phyloP scores from a whole-genome alignment of 2,888 invertebrate species.

The Deilephila elpenor region DNA sequence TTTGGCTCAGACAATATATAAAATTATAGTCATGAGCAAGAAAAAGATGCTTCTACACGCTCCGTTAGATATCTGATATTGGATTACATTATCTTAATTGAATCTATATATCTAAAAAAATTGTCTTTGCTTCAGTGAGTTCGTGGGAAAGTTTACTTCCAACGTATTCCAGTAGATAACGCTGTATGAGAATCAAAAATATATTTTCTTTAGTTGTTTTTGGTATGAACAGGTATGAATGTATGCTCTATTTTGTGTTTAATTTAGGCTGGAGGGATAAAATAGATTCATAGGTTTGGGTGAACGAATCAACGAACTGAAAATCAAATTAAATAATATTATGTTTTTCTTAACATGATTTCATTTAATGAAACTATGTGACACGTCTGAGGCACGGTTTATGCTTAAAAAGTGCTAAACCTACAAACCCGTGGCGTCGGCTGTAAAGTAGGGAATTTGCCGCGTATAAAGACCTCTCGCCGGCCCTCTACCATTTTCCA shows the following conservation, averaged over 20 bases:
- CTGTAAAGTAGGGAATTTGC: slow-evolving; percentile 25
- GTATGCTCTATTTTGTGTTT: no score
- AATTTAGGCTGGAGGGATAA: no score
- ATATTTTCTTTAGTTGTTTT: no score
- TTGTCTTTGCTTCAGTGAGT: slow-evolving; percentile 10
- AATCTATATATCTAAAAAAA: slow-evolving; percentile 21
- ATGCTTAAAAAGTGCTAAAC: slow-evolving; percentile 27
- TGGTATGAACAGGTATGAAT: no score
- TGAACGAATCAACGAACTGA: no score
- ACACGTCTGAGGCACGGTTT: not conserved
- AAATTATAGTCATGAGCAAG: not conserved
- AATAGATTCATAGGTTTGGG: no score
- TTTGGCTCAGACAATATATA: slow-evolving; percentile 1
- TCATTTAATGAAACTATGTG: not conserved
- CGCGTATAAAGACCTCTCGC: slow-evolving; percentile 30
- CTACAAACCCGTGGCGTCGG: slow-evolving; percentile 30
- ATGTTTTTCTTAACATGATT: no score
- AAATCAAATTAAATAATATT: not conserved
- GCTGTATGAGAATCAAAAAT: not conserved
- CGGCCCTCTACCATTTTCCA: slow-evolving; percentile 40
- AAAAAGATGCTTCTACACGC: slow-evolving; percentile 13
- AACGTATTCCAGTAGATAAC: not conserved
- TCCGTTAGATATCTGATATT: slow-evolving; percentile 18
- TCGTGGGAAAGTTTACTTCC: not conserved
- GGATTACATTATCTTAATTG: slow-evolving; percentile 25